A percentile compares a stretch with the other conserved stretches of the same genome.
phyloP scores from a whole-genome alignment of 2,797 vertebrate genomes.

The Pelochelys cantorii region DNA sequence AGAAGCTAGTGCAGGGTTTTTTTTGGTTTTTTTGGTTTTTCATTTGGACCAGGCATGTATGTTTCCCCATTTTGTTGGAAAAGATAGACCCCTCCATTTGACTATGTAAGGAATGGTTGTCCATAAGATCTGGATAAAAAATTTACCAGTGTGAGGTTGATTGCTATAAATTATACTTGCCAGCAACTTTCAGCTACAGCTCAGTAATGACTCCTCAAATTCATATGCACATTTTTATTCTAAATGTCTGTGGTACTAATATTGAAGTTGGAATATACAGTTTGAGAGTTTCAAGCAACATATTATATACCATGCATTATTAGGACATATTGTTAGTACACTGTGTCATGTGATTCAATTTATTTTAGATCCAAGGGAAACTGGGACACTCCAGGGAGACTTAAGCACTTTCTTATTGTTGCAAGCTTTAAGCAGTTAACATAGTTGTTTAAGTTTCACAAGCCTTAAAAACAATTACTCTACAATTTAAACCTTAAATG shows the following conservation, averaged over 20 bases:
- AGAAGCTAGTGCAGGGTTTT: not conserved
- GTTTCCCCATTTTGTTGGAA: not conserved
- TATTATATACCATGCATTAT: conserved; percentile 72
- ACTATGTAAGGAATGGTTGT: not conserved
- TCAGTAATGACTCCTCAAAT: conserved; percentile 51
- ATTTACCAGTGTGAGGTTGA: not conserved
- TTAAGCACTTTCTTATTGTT: too few species aligned
- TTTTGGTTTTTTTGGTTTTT: not conserved
- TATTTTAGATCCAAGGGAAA: too few species aligned
- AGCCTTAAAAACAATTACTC: too few species aligned
- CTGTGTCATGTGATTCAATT: too few species aligned
- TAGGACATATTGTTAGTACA: not conserved
- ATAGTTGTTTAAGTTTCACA: too few species aligned
- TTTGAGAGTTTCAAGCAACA: conserved; percentile 55
- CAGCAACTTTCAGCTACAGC: conserved; percentile 28
- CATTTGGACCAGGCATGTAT: not conserved
- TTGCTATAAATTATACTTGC: conserved; percentile 43
- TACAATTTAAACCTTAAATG: too few species aligned
- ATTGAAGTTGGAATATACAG: conserved; percentile 54
- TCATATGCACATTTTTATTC: conserved; percentile 52
- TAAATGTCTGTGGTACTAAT: conserved; percentile 66
- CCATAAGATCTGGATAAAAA: not conserved
- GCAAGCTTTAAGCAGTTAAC: too few species aligned
- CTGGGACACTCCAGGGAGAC: too few species aligned
- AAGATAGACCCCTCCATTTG: not conserved